These are phyloP conservation scores for Anguilla anguilla DNA, from an alignment of 2,797 vertebrate species.

Conservation along the genomic window DNA sequence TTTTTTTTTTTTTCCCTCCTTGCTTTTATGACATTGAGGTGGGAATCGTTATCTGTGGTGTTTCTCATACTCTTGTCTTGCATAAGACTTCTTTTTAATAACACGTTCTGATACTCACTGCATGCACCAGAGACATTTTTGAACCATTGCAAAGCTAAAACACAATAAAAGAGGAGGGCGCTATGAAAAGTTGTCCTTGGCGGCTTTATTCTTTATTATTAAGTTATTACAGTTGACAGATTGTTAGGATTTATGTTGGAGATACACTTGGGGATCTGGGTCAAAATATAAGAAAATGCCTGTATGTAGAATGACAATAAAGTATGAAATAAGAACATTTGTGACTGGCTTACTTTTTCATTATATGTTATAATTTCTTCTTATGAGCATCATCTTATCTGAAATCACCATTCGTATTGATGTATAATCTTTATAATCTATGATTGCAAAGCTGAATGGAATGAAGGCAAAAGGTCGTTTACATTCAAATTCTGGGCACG, in stretches of 20 bases:
- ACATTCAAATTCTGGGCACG: neutral
- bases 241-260: conserved; percentile 1
- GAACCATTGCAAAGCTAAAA: neutral
- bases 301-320: neutral
- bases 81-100: neutral
- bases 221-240: neutral
- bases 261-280: neutral
- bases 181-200: neutral
- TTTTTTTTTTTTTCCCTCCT: conserved; percentile 1
- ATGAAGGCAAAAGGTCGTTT: neutral
- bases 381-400: neutral
- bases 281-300: neutral
- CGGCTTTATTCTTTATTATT: neutral
- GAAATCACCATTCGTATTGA: neutral
- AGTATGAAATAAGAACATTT: neutral
- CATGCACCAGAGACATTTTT: neutral
- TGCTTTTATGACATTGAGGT: neutral
- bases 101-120: neutral
- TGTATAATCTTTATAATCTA: neutral
- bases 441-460: neutral
- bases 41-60: neutral
- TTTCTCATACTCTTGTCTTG: neutral
- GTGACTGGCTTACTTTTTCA: neutral
- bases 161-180: neutral
- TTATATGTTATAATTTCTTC: neutral